These are phyloP conservation scores for Eremobia ochroleuca DNA, from an alignment of 2,888 invertebrate genomes.

Conservation along the genomic window DNA sequence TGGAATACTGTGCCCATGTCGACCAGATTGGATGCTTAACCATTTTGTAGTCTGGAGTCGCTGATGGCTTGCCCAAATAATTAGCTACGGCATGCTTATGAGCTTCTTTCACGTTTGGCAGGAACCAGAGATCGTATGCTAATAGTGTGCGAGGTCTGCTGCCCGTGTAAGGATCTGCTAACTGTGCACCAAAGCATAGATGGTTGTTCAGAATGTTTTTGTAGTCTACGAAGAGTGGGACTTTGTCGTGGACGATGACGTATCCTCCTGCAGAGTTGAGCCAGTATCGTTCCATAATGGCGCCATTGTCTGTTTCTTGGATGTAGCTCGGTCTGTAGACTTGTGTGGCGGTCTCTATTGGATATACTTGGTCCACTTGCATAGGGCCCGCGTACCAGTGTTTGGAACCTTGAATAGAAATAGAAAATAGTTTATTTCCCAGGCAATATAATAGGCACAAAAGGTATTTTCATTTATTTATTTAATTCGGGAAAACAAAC, in stretches of 20 bases:
- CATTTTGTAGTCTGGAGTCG: conserved; percentile 92
- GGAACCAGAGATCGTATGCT: conserved; percentile 92
- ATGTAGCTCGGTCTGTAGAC: conserved; percentile 90
- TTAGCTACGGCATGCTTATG: conserved; percentile 92
- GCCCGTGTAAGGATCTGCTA: conserved; percentile 90
- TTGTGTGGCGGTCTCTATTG: conserved; percentile 90
- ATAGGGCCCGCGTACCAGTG: conserved; percentile 94
- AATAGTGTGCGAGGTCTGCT: conserved; percentile 82
- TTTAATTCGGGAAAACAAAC: too few relatives aligned
- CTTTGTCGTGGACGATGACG: conserved; percentile 91
- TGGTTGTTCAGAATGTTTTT: conserved; percentile 89
- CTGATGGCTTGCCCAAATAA: conserved; percentile 92
- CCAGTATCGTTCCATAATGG: conserved; percentile 93
- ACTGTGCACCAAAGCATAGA: conserved; percentile 91
- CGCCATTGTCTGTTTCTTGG: conserved; percentile 89
- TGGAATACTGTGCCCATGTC: conserved; percentile 95
- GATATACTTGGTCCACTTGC: conserved; percentile 91
- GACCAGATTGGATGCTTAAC: conserved; percentile 96
- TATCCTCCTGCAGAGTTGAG: conserved; percentile 93
- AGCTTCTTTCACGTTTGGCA: conserved; percentile 90
- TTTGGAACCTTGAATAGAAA: conserved; percentile 75
- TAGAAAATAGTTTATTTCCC: not conserved
- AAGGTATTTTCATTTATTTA: too few relatives aligned
- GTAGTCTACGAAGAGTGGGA: conserved; percentile 94
- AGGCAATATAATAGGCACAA: not conserved